Base-by-base conservation (phyloP, 2,797 vertebrate genomes). In the Enteromius viviparus region DNA sequence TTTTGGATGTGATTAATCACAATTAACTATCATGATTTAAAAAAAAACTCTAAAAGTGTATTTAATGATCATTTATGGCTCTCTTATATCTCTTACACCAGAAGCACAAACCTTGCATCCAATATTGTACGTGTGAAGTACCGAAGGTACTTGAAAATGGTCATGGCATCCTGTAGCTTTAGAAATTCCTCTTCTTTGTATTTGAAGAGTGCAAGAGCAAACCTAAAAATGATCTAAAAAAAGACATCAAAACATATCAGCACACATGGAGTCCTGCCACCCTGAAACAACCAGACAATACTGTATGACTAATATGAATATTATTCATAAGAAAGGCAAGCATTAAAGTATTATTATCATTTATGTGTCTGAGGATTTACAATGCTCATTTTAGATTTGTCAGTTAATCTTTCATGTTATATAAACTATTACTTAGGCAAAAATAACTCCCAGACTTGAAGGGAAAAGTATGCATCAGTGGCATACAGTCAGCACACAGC, bases 131-230 rank as follows among this genome's bases (percentile, higher is more conserved):
- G 95, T 0, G 98, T 99, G 91, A 99, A 99, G 86, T 94, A 96
- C 4, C 98, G 89, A 32, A 99, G 96, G 85, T 97, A 99, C 91
- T 98, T 99, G 92, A 99, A 99, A 88, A 99, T 97, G 84, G 96
- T 92, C 86, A 96, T 99, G 0, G 97, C 93, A 80, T 99, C 98
- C 49, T 97, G 95, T 79, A 97, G 78, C 86, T 98, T 99, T 70
- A 99, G 87, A 90, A 99, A 96, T 87, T 99, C 97, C 26, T 99
- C 98, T 86, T 99, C 98, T 92, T 98, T 98, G 93, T 95, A 97
- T 83, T 99, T 99, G 87, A 99, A 98, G 80, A 99, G 95, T 1
- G 97, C 97, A 55, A 99, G 93, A 51, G 98, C 98, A 40, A 96
- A 98, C 47, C 97, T 95, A 90, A 99, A 99, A 78, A 99, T 97